A percentile compares a stretch with the other conserved stretches of the same genome.
Conservation (phyloP, 2,797 vertebrate species). For the Coranthus polyacanthus region DNA sequence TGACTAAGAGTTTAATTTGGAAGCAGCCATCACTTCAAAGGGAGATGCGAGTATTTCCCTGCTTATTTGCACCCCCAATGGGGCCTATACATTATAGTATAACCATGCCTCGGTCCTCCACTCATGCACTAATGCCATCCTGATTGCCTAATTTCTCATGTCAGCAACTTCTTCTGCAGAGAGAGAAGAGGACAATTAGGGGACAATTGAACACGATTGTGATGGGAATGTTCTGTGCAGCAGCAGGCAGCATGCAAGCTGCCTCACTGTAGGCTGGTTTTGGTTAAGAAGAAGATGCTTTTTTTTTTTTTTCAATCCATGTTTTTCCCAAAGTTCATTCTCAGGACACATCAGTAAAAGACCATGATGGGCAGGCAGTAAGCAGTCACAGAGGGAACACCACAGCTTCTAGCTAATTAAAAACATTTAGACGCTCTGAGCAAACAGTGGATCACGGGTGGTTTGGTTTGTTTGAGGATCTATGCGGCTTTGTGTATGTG, state of each 20-base stretch:
- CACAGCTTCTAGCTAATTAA: slow-evolving; percentile 81
- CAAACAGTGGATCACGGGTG: slow-evolving; percentile 79
- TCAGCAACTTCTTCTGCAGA: slow-evolving; percentile 79
- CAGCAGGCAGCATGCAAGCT: slow-evolving; percentile 65
- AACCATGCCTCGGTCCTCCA: slow-evolving; percentile 65
- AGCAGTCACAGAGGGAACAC: slow-evolving; percentile 77
- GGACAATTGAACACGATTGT: slow-evolving; percentile 77
- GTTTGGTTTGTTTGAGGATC: slow-evolving; percentile 73
- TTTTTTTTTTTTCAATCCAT: slow-evolving; percentile 53
- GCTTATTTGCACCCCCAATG: slow-evolving; percentile 82
- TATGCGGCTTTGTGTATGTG: slow-evolving; percentile 58
- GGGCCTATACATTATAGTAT: slow-evolving; percentile 79
- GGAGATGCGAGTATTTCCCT: slow-evolving; percentile 74
- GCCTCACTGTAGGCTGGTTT: slow-evolving; percentile 70
- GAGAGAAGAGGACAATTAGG: slow-evolving; percentile 79
- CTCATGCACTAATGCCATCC: slow-evolving; percentile 79
- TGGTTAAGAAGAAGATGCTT: slow-evolving; percentile 71
- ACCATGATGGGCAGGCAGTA: slow-evolving; percentile 77
- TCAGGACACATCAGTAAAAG: slow-evolving; percentile 74
- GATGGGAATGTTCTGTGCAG: slow-evolving; percentile 71
- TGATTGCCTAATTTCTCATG: slow-evolving; percentile 84
- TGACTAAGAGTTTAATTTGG: slow-evolving; percentile 86
- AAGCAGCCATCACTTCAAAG: slow-evolving; percentile 83
- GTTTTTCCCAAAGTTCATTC: slow-evolving; percentile 79
- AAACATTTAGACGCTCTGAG: slow-evolving; percentile 83